Evolutionary conservation across 2,797 vertebrate genomes (phyloP), one percentile per base, ranked within the genome.

Genomic region (Scleropages formosus): DNA sequence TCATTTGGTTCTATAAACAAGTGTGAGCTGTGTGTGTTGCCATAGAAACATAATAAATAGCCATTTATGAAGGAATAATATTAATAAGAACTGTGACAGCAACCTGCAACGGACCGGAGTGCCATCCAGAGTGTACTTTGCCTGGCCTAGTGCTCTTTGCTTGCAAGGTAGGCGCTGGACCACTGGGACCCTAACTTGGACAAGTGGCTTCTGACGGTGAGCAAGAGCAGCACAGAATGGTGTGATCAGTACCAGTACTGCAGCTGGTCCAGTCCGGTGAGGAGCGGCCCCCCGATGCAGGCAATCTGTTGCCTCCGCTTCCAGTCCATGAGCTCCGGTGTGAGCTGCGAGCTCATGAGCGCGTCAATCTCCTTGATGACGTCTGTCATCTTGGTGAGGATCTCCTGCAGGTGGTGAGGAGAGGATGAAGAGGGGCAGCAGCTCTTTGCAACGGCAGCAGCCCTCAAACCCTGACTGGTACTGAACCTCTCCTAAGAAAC

Each of bases 261-360:
- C 79, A 98, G 94, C 86, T 96, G 97, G 77, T 98, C 97, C 31
- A 98, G 92, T 56, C 95, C 94, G 0, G 90, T 93, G 0, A 96
- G 93, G 74, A 94, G 90, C 0, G 97, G 97, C 16, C 97, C 96
- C 0, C 97, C 97, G 0, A 99, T 97, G 89, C 94, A 94, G 31
- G 95, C 92, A 0, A 98, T 92, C 84, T 99, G 97, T 87, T 98
- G 97, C 71, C 95, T 81, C 15, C 94, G 91, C 80, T 95, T 97
- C 97, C 97, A 99, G 82, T 97, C 96, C 67, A 93, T 91, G 67
- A 99, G 89, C 85, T 98, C 96, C 1, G 95, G 95, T 31, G 84
- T 88, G 72, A 99, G 93, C 90, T 94, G 91, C 78, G 88, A 93
- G 71, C 88, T 94, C 88, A 94, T 88, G 27, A 99, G 83, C 74